These are phyloP conservation scores for Drosophila nasuta DNA, from an alignment of 1,140 invertebrate species.

Conservation along the genomic window DNA sequence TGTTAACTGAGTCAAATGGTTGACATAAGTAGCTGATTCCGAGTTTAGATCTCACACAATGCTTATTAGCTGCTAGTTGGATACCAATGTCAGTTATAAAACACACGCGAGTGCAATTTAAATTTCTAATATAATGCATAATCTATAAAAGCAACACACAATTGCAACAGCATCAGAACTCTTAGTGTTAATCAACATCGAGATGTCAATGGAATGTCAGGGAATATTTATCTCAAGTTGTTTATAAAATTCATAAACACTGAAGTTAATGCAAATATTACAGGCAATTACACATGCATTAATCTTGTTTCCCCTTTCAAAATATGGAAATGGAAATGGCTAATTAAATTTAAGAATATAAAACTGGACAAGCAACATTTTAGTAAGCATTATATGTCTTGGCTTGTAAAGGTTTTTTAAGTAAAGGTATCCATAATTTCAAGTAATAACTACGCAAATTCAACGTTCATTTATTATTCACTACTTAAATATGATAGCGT, in stretches of 20 bases:
- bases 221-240: constrained; percentile 4
- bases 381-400: no score
- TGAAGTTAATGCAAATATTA: constrained; percentile 1
- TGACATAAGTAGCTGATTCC: constrained; percentile 33
- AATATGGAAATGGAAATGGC: no score
- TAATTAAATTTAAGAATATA: no score
- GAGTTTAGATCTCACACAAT: constrained; percentile 24
- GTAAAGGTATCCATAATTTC: no score
- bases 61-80: constrained; percentile 30
- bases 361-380: no score
- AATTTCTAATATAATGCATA: constrained; percentile 39
- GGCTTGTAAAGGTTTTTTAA: no score
- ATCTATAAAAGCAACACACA: constrained; percentile 8
- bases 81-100: constrained; percentile 26
- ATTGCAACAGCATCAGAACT: constrained; percentile 2
- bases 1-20: constrained; percentile 4
- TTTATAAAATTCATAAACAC: constrained; percentile 4
- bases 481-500: no score
- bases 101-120: constrained; percentile 38
- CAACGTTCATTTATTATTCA: no score
- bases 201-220: constrained; percentile 29
- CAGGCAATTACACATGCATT: neutral
- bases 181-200: constrained; percentile 2
- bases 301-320: no score
- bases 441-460: no score